phyloP scores from a whole-genome alignment of 1,140 invertebrate species.

The Cotesia glomerata region DNA sequence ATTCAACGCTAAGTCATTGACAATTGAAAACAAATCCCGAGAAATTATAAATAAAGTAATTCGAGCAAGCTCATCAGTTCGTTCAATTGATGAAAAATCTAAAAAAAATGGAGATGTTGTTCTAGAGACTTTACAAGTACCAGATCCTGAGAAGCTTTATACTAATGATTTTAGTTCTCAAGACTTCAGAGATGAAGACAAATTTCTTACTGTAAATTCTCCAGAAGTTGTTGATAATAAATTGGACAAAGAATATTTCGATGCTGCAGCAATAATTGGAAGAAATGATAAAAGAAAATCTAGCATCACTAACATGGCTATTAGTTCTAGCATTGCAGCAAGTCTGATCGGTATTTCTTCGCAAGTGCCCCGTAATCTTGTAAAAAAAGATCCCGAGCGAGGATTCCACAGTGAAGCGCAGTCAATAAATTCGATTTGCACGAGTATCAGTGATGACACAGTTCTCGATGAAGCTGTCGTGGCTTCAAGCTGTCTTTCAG shows the following conservation, averaged over 20 bases:
- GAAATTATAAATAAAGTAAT: too few relatives aligned
- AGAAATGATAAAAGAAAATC: not conserved
- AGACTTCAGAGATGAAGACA: too few relatives aligned
- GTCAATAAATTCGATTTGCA: slow-evolving; percentile 21
- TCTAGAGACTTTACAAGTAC: too few relatives aligned
- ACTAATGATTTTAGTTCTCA: too few relatives aligned
- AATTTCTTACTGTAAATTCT: too few relatives aligned
- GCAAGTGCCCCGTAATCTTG: slow-evolving; percentile 39
- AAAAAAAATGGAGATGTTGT: too few relatives aligned
- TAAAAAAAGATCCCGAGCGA: slow-evolving; percentile 17
- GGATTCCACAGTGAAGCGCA: slow-evolving; percentile 9
- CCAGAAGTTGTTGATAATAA: not conserved
- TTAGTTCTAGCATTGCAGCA: slow-evolving; percentile 54
- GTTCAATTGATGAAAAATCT: too few relatives aligned
- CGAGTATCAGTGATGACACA: slow-evolving; percentile 23
- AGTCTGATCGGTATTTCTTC: slow-evolving; percentile 50
- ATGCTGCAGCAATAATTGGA: not conserved
- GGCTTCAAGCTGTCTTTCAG: slow-evolving; percentile 2
- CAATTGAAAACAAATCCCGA: not conserved
- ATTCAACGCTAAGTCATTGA: not conserved
- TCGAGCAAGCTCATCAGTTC: too few relatives aligned
- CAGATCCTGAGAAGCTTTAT: too few relatives aligned
- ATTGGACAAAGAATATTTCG: not conserved
- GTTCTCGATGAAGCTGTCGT: slow-evolving; percentile 6
- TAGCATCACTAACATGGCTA: slow-evolving; percentile 50